Base-by-base conservation (phyloP, 1,140 invertebrate species). In the Varroa destructor region DNA sequence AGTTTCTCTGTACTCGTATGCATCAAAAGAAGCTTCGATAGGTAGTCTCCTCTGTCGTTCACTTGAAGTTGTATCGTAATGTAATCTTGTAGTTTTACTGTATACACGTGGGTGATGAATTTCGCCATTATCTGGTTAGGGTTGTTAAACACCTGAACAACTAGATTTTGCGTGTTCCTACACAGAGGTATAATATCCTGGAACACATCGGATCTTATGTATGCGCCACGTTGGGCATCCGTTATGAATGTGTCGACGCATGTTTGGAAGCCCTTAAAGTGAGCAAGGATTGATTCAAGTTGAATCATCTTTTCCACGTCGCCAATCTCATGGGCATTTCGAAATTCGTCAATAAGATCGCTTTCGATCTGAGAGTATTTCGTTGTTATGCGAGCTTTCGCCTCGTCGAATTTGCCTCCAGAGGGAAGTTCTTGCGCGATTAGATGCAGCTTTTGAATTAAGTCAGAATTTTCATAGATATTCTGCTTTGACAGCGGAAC, bases 121-220 rank as follows among this genome's bases (percentile, higher is more conserved):
- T 97, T 98, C 55, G 89, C 88, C 91, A 98, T 97, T 0, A 99
- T 93, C 84, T 93, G 89, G 74, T 96, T 90, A 0, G 93, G 91
- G 82, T 93, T 95, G n/a, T 86, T 87, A 78, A 99, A 99, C 0
- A 99, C 94, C 80, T 89, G 86, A 78, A 88, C 87, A 73, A 97
- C 92, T 1, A 97, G 85, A 73, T 86, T 84, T 77, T 92, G 87
- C 77, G 93, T 94, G 76, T 88, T 88, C 75, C 88, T 86, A 81
- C 94, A 97, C 74, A 97, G 82, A 36, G 90, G 89, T 71, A 95
- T 83, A 6, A 97, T 88, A 75, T 96, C 89, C 72, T 86, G 85
- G 82, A 97, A 98, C 64, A 97, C 87, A 78, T 95, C 90, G 78
- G 88, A 89, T 1, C 87, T 88, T 37, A 83, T 82, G 74, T 87